Conservation (phyloP, 1,140 invertebrate species). For the Oncopodura yosiiana region DNA sequence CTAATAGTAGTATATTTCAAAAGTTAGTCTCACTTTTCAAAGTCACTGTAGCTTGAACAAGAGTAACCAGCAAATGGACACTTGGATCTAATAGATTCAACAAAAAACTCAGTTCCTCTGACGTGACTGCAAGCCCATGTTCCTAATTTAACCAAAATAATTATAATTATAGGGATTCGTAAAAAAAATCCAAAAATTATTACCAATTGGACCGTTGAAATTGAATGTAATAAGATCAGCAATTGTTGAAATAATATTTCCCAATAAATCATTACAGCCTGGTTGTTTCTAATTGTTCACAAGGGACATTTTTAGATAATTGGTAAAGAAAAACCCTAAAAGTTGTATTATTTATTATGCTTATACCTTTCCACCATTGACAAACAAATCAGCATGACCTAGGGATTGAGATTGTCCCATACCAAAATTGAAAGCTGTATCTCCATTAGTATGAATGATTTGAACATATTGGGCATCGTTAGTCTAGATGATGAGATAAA, state of each 20-base stretch:
- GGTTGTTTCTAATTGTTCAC: too few relatives aligned
- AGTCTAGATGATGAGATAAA: too few relatives aligned
- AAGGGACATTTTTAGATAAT: too few relatives aligned
- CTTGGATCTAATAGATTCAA: slow-evolving; percentile 17
- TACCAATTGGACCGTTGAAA: slow-evolving; percentile 17
- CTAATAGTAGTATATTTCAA: background rate
- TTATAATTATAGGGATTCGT: too few relatives aligned
- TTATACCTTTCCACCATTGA: too few relatives aligned
- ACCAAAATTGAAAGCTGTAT: slow-evolving; percentile 7
- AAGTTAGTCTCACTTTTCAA: slow-evolving; percentile 13
- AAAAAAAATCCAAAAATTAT: too few relatives aligned
- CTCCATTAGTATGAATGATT: slow-evolving; percentile 44
- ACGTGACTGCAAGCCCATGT: slow-evolving; percentile 27
- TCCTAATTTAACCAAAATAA: slow-evolving; percentile 8
- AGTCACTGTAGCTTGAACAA: slow-evolving; percentile 12
- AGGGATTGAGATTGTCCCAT: slow-evolving; percentile 21
- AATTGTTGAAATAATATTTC: slow-evolving; percentile 12
- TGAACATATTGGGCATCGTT: slow-evolving; percentile 43
- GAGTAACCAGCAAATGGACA: slow-evolving; percentile 23
- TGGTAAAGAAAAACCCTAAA: too few relatives aligned
- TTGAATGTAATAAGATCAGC: slow-evolving; percentile 15
- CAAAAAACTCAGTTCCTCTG: slow-evolving; percentile 21
- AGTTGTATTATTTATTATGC: too few relatives aligned
- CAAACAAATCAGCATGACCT: slow-evolving; percentile 23
- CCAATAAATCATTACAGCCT: slow-evolving; percentile 22